Percentiles rank a stretch among this genome's conserved stretches.
phyloP scores from a whole-genome alignment of 2,888 invertebrate genomes.

The Plemyria rubiginata region DNA sequence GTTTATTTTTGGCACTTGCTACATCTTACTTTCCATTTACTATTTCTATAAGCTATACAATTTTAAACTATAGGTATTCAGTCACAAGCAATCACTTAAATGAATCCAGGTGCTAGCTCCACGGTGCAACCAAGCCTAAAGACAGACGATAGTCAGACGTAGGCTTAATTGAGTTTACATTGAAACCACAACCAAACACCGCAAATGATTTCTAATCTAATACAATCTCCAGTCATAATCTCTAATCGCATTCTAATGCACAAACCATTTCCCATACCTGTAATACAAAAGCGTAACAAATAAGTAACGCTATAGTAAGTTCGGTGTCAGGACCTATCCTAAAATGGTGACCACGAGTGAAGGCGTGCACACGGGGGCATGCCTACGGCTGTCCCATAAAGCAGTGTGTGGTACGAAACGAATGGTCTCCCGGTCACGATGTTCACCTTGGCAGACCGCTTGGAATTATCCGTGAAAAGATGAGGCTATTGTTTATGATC shows the following conservation, averaged over 20 bases:
- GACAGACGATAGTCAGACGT: too few species aligned
- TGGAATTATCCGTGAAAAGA: slow-evolving; percentile 32
- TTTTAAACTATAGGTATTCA: too few species aligned
- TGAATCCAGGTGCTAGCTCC: too few species aligned
- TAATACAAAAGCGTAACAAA: slow-evolving; percentile 44
- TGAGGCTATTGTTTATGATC: slow-evolving; percentile 31
- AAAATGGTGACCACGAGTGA: slow-evolving; percentile 62
- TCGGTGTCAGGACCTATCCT: slow-evolving; percentile 58
- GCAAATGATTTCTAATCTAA: too few species aligned
- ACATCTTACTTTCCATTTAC: too few species aligned
- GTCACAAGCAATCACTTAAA: too few species aligned
- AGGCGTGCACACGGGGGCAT: slow-evolving; percentile 60
- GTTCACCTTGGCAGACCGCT: slow-evolving; percentile 43
- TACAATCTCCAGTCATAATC: slow-evolving; percentile 5
- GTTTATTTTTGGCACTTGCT: neutral
- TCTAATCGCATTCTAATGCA: slow-evolving; percentile 5
- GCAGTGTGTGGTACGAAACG: slow-evolving; percentile 49
- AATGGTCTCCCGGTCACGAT: slow-evolving; percentile 52
- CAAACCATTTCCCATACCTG: slow-evolving; percentile 29
- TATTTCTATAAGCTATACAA: too few species aligned
- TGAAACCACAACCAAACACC: too few species aligned
- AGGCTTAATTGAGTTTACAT: too few species aligned
- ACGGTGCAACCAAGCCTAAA: too few species aligned
- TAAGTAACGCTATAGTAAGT: slow-evolving; percentile 46
- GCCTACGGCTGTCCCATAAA: slow-evolving; percentile 62